These are phyloP conservation scores for Drosophila melanosoma DNA, from an alignment of 2,888 invertebrate genomes.

Conservation along the genomic window DNA sequence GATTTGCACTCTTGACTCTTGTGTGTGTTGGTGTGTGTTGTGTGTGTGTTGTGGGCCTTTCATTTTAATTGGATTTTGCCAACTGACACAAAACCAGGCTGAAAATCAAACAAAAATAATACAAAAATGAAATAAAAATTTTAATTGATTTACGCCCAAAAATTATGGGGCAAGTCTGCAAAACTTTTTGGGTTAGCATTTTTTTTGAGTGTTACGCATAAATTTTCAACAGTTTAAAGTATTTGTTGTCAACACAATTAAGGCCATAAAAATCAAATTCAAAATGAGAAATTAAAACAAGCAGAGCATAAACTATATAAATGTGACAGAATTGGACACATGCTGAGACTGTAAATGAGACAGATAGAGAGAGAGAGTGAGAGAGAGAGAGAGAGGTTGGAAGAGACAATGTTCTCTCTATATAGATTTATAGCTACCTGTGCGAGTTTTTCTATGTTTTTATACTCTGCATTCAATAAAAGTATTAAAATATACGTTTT, in stretches of 20 bases:
- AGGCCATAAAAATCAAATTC: conserved; percentile 49
- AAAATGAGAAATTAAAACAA: conserved; percentile 53
- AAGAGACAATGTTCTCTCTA: background rate
- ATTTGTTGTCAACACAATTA: conserved; percentile 55
- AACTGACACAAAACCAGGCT: conserved; percentile 35
- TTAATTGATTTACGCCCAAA: conserved; percentile 53
- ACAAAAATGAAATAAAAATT: conserved; percentile 4
- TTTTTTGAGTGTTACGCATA: conserved; percentile 43
- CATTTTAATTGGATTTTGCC: conserved; percentile 71
- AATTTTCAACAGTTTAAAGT: conserved; percentile 29
- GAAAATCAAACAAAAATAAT: conserved; percentile 48
- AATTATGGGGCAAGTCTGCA: conserved; percentile 37
- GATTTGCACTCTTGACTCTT: conserved; percentile 62
- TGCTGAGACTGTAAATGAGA: background rate
- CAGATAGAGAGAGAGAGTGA: background rate
- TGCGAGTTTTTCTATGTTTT: conserved; percentile 3
- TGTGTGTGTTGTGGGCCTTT: conserved; percentile 20
- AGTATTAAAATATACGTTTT: background rate
- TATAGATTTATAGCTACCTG: background rate
- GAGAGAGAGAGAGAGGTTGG: background rate
- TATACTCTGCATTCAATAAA: background rate
- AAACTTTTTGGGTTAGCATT: conserved; percentile 29
- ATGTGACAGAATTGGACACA: conserved; percentile 5
- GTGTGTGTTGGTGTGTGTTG: background rate
- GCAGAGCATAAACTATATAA: conserved; percentile 46